Evolutionary conservation across 2,888 invertebrate species (phyloP).

Genomic region (Lordiphosa fenestrarum): DNA sequence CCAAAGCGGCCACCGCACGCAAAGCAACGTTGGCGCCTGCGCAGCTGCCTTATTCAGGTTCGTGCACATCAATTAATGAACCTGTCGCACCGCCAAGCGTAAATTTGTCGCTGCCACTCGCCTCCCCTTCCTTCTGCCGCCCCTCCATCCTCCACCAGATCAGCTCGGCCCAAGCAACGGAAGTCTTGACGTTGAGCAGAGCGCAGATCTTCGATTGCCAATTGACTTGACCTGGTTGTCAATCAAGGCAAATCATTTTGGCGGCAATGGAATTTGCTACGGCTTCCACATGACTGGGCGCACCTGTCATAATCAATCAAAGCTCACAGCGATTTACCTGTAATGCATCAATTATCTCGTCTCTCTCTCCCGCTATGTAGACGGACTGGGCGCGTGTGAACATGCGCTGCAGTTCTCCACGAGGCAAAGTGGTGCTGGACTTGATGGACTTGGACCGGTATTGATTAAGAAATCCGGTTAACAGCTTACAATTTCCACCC

Average conservation of each 20-base stretch:
- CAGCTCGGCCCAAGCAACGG: constrained; percentile 21
- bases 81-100: constrained; percentile 74
- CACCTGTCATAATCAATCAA: constrained; percentile 72
- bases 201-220: constrained; percentile 23
- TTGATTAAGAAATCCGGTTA: constrained; percentile 10
- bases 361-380: background rate
- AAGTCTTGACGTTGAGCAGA: constrained; percentile 15
- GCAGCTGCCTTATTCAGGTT: constrained; percentile 41
- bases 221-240: constrained; percentile 65
- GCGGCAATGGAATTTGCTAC: constrained; percentile 59
- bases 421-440: constrained; percentile 21
- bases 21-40: constrained; percentile 50
- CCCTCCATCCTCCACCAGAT: background rate
- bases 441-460: constrained; percentile 36
- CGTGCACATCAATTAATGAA: constrained; percentile 78
- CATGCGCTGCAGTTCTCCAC: constrained; percentile 25
- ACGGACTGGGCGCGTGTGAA: constrained; percentile 54
- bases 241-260: constrained; percentile 70
- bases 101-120: constrained; percentile 71
- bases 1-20: constrained; percentile 60
- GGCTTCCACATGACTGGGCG: constrained; percentile 59
- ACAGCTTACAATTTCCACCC: constrained; percentile 4
- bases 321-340: constrained; percentile 49
- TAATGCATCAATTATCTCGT: constrained; percentile 65
- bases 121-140: background rate